Evolutionary conservation across 2,113 vertebrate species (phyloP), one percentile per base, ranked within the genome.

Genomic region (Pithys albifrons): DNA sequence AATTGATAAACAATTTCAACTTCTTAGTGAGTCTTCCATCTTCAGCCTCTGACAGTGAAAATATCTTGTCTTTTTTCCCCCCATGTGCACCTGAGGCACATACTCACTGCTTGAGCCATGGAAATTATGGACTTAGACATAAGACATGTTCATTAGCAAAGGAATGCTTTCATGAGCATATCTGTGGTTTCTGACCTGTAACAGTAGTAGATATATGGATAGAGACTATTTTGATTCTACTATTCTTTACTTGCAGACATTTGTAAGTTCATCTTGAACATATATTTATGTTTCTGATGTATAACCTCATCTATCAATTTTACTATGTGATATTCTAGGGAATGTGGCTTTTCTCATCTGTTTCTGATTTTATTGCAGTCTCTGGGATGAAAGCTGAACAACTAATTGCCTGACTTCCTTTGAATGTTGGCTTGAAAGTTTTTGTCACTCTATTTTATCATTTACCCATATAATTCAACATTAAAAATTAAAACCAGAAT

Each of bases 341-440:
- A 90, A 39, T 0, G 4, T 86, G 72, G 62, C 14, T 91, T 90
- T 91, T 84, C n/a, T 96, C 79, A 84, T 80, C 71, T 87, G 80
- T 81, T 97, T 97, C 74, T 96, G 19, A 84, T 95, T 94, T 88
- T 62, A 80, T 81, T 82, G 39, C 12, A 27, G 20, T 89, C 46
- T 62, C n/a, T 94, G n/a, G 93, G 65, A 88, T 72, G 61, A 94
- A 75, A 95, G 76, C 37, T 67, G 61, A 89, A 70, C 41, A 65
- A 22, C 33, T 88, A 94, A 87, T 88, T 91, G 69, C 23, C 39
- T 54, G 35, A 90, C 8, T 79, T 86, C 52, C 55, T 89, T 84
- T 67, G 62, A 92, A 84, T 84, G 29, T 67, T 71, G 46, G 24
- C 27, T 84, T 85, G 41, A 62, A 93, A 85, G 6, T 55, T 64